phyloP scores from a whole-genome alignment of 2,113 vertebrate species.

The Neoarius graeffei region DNA sequence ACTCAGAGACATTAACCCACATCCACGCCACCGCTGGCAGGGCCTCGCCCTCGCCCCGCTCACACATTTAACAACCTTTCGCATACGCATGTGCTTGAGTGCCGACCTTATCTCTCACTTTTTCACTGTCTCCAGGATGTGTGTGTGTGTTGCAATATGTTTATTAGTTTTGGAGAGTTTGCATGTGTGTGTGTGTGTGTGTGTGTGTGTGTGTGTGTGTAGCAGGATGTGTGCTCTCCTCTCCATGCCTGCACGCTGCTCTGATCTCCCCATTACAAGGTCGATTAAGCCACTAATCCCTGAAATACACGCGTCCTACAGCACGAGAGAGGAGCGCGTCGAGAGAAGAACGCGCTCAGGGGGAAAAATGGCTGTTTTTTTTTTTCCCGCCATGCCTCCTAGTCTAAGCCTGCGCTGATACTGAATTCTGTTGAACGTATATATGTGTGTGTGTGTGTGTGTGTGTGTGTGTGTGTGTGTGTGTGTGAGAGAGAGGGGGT shows the following conservation, averaged over 20 bases:
- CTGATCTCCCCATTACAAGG: conserved; percentile 83
- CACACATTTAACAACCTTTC: neutral
- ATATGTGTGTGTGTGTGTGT: conserved; percentile 37
- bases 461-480: conserved; percentile 42
- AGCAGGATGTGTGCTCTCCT: conserved; percentile 57
- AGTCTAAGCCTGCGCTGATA: conserved; percentile 72
- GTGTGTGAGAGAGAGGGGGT: conserved; percentile 54
- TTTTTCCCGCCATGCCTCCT: conserved; percentile 56
- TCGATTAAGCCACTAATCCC: conserved; percentile 83
- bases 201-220: conserved; percentile 57
- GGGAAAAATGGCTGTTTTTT: conserved; percentile 60
- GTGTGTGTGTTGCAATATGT: conserved; percentile 51
- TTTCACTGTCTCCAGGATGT: conserved; percentile 19
- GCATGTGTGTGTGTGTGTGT: conserved; percentile 38
- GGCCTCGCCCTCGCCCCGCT: neutral
- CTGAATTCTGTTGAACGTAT: conserved; percentile 66
- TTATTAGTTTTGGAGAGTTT: conserved; percentile 47
- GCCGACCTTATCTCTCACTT: conserved; percentile 8
- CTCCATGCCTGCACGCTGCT: conserved; percentile 73
- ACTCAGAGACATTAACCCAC: conserved; percentile 9
- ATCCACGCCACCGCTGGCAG: neutral
- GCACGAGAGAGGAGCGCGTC: conserved; percentile 62
- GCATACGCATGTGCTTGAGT: neutral
- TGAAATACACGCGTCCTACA: conserved; percentile 78
- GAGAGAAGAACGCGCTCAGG: conserved; percentile 57